Evolutionary conservation across 2,113 vertebrate genomes (phyloP).

Genomic region (Anarhynchus alexandrinus): DNA sequence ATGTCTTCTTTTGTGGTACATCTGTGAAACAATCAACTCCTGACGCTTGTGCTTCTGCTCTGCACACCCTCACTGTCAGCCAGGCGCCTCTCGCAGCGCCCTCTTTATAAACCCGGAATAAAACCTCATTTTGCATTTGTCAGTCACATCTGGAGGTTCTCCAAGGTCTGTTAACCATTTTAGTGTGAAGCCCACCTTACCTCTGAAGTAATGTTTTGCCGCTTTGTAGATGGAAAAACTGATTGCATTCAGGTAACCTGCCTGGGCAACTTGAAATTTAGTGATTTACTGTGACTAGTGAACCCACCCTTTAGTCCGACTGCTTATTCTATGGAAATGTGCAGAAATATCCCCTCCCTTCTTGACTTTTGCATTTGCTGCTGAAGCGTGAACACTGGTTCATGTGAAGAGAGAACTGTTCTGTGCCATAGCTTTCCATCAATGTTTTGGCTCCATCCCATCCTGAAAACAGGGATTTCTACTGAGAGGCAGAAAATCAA

Average conservation of each 20-base stretch:
- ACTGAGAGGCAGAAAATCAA: neutral
- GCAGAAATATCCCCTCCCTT: neutral
- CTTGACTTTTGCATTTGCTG: neutral
- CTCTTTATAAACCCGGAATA: neutral
- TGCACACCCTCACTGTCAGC: neutral
- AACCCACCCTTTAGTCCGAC: neutral
- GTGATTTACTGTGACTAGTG: rapidly evolving
- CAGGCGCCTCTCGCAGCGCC: rapidly evolving
- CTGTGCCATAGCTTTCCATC: neutral
- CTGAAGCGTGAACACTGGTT: neutral
- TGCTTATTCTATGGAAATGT: neutral
- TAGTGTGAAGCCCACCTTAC: neutral
- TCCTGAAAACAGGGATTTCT: neutral
- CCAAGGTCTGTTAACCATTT: neutral
- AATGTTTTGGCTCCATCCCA: neutral
- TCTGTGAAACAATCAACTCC: neutral
- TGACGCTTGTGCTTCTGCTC: neutral
- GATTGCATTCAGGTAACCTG: neutral
- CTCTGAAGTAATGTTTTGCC: neutral
- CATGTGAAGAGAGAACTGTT: neutral
- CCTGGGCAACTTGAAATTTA: neutral
- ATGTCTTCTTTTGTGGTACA: neutral
- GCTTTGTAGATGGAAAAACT: neutral
- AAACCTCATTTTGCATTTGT: neutral
- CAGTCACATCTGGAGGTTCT: neutral